Evolutionary conservation across 2,888 invertebrate genomes (phyloP), one percentile per base, ranked within the genome.

Genomic region (Drosophila aldrichi): DNA sequence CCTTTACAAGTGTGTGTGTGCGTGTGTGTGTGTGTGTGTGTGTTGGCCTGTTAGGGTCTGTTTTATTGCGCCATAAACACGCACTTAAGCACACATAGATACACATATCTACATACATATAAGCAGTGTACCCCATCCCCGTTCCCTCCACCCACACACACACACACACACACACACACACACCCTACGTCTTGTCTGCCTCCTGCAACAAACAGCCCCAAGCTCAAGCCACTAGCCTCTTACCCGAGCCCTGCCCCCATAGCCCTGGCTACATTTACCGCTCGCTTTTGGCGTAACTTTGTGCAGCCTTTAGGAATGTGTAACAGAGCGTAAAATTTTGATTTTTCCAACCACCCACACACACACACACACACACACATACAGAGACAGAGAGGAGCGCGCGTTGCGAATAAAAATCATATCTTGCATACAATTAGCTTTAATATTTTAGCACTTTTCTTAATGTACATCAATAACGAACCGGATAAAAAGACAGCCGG

Each of bases 61-160:
- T 85, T 85, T 85, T 85, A 85, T 89, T 82, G 88, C 88, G 88
- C 89, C 85, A 85, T 85, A 85, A 85, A 89, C 85, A 85, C 89
- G 88, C 89, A 89, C 89, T 87, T 89, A 85, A 82, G 82, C 88
- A 68, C 74, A 79, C 71, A 74, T 62, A 62, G 52, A 58, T 59
- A 73, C 52, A 66, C 46, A 69, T 18, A 62, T 62, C 62, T 59
- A 51, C 63, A 68, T 56, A 57, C 20, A 56, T 49, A 56, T 48
- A 61, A 70, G 46, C 46, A 62, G 29, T 25, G 55, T 14, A 12
- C 44, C 44, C 38, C 20, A 25, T 6, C 51, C 20, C 20, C 20
- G 20, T 2, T 2, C 20, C 20, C 20, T 2, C 2, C 1, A 25
- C 1, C 8, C 40, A 2, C 8, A 5, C 36, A 12, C 36, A 5